Conservation (phyloP, 2,888 invertebrate genomes). For the Pachydiplax longipennis region DNA sequence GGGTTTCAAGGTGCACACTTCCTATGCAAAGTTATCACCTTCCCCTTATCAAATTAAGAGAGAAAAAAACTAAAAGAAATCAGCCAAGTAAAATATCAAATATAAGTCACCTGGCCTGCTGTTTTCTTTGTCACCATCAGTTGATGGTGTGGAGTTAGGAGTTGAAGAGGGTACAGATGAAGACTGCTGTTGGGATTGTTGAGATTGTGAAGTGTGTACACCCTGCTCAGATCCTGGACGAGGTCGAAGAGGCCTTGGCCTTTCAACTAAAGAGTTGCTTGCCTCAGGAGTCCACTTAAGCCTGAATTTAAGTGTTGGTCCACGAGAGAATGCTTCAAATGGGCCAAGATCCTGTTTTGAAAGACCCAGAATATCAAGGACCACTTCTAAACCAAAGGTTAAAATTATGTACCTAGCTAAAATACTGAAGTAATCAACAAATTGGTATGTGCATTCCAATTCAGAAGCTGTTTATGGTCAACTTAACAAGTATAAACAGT, state of each 20-base stretch:
- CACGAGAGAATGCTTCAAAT: slow-evolving; percentile 79
- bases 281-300: slow-evolving; percentile 83
- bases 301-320: slow-evolving; percentile 84
- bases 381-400: no score
- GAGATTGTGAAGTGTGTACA: neutral
- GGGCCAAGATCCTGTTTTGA: slow-evolving; percentile 63
- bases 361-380: no score
- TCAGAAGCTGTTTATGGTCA: no score
- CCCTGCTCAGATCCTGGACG: slow-evolving; percentile 34
- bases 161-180: slow-evolving; percentile 8
- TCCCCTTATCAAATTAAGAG: neutral
- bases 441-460: no score
- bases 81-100: neutral
- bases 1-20: no score
- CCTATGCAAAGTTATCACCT: no score
- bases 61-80: neutral
- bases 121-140: slow-evolving; percentile 45
- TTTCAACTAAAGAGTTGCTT: slow-evolving; percentile 70
- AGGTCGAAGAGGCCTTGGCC: slow-evolving; percentile 64
- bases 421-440: no score
- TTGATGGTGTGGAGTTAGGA: slow-evolving; percentile 14
- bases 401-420: no score
- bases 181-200: neutral
- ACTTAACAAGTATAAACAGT: no score
- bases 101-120: slow-evolving; percentile 28